Percentiles rank a stretch among this genome's conserved stretches.
These are phyloP conservation scores for Lanius collurio DNA, from an alignment of 2,113 vertebrate species.

Conservation along the genomic window DNA sequence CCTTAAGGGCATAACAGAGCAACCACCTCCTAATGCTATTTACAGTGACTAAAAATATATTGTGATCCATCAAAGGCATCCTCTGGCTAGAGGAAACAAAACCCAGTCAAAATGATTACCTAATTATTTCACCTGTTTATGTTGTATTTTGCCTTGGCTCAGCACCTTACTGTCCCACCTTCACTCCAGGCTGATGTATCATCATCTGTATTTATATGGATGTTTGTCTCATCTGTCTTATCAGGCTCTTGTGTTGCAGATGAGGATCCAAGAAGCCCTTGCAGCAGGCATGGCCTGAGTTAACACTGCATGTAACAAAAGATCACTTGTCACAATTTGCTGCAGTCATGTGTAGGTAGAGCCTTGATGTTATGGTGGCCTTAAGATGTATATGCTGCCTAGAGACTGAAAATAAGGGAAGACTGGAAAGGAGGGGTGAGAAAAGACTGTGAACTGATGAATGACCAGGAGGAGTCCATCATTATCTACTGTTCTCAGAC, in stretches of 20 bases:
- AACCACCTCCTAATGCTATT: not conserved
- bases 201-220: not conserved
- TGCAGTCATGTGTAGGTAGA: not conserved
- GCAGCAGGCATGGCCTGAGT: fast-evolving
- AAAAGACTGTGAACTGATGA: not conserved
- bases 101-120: not conserved
- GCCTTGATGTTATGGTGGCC: not conserved
- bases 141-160: not conserved
- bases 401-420: not conserved
- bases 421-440: not conserved
- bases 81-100: not conserved
- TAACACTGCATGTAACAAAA: not conserved
- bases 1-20: not conserved
- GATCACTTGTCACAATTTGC: not conserved
- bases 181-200: not conserved
- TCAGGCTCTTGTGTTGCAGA: not conserved
- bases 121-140: not conserved
- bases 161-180: not conserved
- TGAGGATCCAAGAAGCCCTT: not conserved
- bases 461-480: too few species aligned
- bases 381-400: not conserved
- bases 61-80: not conserved
- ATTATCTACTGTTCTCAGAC: not conserved
- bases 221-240: not conserved
- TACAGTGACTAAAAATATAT: not conserved